Percentiles rank a stretch among this genome's conserved stretches.
phyloP scores from a whole-genome alignment of 2,888 invertebrate species.

The Diarsia brunnea region DNA sequence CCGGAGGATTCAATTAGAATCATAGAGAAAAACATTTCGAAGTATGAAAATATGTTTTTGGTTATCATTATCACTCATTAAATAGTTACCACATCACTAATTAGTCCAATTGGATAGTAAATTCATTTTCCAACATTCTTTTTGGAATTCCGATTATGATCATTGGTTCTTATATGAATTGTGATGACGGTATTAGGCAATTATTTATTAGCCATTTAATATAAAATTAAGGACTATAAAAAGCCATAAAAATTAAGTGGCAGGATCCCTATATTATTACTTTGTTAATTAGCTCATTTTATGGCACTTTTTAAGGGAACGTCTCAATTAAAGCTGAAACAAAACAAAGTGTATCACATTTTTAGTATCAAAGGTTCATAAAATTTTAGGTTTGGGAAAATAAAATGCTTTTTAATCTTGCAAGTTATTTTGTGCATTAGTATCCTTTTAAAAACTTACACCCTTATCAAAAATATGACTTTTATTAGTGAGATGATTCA shows the following conservation, averaged over 20 bases:
- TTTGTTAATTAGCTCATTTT: constrained; percentile 27
- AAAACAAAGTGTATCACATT: constrained; percentile 2
- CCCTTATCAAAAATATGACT: background rate
- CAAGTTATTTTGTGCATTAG: background rate
- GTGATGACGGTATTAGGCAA: background rate
- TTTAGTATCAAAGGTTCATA: constrained; percentile 5
- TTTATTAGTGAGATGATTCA: background rate
- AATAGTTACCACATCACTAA: background rate
- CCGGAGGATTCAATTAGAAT: background rate
- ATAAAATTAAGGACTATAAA: constrained; percentile 34
- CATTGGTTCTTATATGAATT: background rate
- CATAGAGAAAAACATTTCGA: background rate
- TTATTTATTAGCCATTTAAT: background rate
- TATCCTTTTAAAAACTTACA: background rate
- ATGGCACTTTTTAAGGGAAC: constrained; percentile 20
- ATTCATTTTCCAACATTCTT: background rate
- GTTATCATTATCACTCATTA: background rate
- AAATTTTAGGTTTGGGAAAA: background rate
- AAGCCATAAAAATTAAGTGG: constrained; percentile 20
- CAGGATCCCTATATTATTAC: constrained; percentile 3
- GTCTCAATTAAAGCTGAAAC: constrained; percentile 30
- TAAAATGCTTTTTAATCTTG: background rate
- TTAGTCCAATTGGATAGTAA: constrained; percentile 7
- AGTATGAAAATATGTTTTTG: background rate
- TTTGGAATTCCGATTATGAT: background rate